Conservation (phyloP, 2,797 vertebrate genomes). For the Enteromius thamalakanensis region DNA sequence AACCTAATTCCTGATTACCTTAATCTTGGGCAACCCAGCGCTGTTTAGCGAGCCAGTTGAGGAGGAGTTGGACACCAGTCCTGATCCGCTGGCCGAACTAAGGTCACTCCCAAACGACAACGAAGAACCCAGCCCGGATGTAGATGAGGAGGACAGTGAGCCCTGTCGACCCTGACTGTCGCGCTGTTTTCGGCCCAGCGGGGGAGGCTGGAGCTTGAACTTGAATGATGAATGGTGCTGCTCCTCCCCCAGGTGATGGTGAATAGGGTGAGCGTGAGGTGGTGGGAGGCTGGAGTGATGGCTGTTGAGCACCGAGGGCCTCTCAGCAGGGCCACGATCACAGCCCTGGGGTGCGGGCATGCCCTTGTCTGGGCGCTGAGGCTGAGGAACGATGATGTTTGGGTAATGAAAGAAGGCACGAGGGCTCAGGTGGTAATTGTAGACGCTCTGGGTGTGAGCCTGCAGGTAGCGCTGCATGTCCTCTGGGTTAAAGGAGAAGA, state of each 20-base stretch:
- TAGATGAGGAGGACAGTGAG: conserved; percentile 77
- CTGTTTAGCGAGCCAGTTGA: conserved; percentile 80
- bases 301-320: conserved; percentile 63
- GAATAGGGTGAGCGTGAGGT: conserved; percentile 59
- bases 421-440: conserved; percentile 93
- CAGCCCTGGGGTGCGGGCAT: conserved; percentile 61
- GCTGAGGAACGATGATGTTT: conserved; percentile 87
- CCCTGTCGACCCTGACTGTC: conserved; percentile 71
- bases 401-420: conserved; percentile 91
- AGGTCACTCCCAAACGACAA: conserved; percentile 76
- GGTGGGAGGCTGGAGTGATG: conserved; percentile 73
- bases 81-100: conserved; percentile 75
- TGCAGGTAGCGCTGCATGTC: conserved; percentile 96
- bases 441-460: conserved; percentile 92
- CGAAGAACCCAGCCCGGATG: conserved; percentile 75
- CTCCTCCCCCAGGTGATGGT: conserved; percentile 73
- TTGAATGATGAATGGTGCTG: conserved; percentile 84
- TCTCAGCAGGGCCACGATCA: conserved; percentile 60
- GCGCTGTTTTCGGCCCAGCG: conserved; percentile 83
- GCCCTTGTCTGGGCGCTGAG: conserved; percentile 77
- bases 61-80: conserved; percentile 77
- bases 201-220: conserved; percentile 92
- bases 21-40: conserved; percentile 81
- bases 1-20: conserved; percentile 73
- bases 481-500: conserved; percentile 92